Percentiles rank a stretch among this genome's conserved stretches.
Conservation (phyloP, 2,888 invertebrate species). For the Nymphalis c-album region DNA sequence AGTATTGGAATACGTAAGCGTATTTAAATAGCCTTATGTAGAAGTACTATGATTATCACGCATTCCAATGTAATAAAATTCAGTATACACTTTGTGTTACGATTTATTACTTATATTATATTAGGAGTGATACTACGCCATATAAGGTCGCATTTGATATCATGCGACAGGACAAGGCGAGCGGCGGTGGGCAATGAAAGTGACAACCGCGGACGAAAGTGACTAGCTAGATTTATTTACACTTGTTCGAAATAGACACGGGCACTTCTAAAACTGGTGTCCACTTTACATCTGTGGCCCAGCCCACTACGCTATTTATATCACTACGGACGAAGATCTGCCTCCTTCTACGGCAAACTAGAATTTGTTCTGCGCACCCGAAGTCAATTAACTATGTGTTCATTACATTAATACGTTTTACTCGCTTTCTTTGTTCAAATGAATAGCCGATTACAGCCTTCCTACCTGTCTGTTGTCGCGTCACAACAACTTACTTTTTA, state of each 20-base stretch:
- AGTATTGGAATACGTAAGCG: not conserved
- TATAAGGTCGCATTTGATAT: conserved; percentile 31
- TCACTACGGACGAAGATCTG: conserved; percentile 64
- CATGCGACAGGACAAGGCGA: conserved; percentile 49
- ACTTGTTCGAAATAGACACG: conserved; percentile 74
- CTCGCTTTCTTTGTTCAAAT: conserved; percentile 58
- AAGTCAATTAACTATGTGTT: conserved; percentile 63
- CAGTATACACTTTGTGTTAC: not conserved
- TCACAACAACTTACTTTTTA: conserved; percentile 54
- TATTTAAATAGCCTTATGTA: conserved; percentile 1
- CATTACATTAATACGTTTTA: conserved; percentile 62
- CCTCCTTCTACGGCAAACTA: conserved; percentile 74
- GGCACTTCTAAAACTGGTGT: conserved; percentile 76
- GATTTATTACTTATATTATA: conserved; percentile 16
- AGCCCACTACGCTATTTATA: conserved; percentile 72
- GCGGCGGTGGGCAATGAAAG: conserved; percentile 64
- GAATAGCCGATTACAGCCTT: conserved; percentile 50
- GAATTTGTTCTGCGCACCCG: conserved; percentile 56
- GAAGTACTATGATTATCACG: not conserved
- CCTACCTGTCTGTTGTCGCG: conserved; percentile 48
- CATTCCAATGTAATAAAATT: not conserved
- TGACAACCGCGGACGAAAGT: conserved; percentile 74
- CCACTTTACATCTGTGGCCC: conserved; percentile 68
- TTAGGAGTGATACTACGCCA: conserved; percentile 18
- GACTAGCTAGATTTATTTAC: conserved; percentile 76